phyloP scores from a whole-genome alignment of 2,797 vertebrate genomes.

The Lacerta agilis region DNA sequence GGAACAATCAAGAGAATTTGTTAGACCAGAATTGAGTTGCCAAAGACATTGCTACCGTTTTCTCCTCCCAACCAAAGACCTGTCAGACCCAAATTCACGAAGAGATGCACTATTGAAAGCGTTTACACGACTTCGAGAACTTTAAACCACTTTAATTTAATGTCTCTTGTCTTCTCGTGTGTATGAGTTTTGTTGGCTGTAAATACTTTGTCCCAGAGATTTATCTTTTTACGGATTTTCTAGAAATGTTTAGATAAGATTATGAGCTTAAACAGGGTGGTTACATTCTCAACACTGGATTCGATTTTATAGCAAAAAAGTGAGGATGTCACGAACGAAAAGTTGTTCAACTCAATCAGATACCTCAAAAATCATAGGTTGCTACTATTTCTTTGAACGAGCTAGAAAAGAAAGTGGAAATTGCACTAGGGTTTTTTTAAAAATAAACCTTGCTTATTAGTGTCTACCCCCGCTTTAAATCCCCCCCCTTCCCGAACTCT shows the following conservation, averaged over 20 bases:
- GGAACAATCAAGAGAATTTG: conserved; percentile 17
- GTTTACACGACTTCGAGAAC: conserved; percentile 79
- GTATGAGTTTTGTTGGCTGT: conserved; percentile 78
- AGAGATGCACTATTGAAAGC: conserved; percentile 83
- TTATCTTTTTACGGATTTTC: conserved; percentile 86
- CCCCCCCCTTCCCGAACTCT: conserved; percentile 28
- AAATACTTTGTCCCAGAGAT: conserved; percentile 82
- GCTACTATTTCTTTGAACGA: conserved; percentile 62
- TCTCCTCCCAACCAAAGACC: conserved; percentile 52
- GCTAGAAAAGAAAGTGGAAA: conserved; percentile 60
- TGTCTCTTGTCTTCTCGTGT: conserved; percentile 76
- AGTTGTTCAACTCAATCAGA: conserved; percentile 67
- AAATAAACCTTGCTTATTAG: conserved; percentile 71
- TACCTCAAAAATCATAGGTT: conserved; percentile 66
- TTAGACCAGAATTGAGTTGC: neutral
- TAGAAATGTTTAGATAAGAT: conserved; percentile 76
- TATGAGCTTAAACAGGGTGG: conserved; percentile 76
- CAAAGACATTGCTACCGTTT: conserved; percentile 45
- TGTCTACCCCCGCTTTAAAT: conserved; percentile 3
- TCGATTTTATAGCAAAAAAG: conserved; percentile 73
- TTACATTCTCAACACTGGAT: conserved; percentile 70
- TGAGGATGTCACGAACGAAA: conserved; percentile 34
- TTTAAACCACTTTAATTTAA: conserved; percentile 82
- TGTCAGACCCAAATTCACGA: conserved; percentile 61
- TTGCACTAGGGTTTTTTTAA: conserved; percentile 78